Percentiles rank a stretch among this genome's conserved stretches.
Conservation (phyloP, 2,797 vertebrate genomes). For the Urocyon cinereoargenteus region DNA sequence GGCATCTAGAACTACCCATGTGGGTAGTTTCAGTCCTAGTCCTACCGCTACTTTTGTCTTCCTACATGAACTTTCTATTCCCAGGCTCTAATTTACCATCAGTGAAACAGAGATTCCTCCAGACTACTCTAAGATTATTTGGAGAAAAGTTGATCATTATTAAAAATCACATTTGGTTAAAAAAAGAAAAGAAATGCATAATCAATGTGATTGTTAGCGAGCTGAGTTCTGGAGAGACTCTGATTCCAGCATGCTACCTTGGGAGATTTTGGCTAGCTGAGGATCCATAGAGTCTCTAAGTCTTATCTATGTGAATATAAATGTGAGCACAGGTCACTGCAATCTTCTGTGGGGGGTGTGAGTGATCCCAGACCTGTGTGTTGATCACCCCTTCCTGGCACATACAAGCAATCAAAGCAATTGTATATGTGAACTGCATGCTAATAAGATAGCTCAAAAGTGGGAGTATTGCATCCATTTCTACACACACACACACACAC, state of each 20-base stretch:
- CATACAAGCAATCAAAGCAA: slow-evolving; percentile 16
- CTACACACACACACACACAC: neutral
- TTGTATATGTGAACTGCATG: neutral
- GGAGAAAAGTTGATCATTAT: neutral
- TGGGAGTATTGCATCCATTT: neutral
- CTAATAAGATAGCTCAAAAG: neutral
- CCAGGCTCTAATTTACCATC: neutral
- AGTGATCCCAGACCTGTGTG: neutral
- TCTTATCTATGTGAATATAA: slow-evolving; percentile 2
- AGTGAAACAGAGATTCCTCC: neutral
- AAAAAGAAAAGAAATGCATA: slow-evolving; percentile 35
- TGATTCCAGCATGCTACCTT: neutral
- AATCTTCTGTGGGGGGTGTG: neutral
- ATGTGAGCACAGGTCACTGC: neutral
- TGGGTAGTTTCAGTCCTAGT: slow-evolving; percentile 5
- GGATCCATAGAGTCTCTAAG: neutral
- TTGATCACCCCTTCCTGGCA: neutral
- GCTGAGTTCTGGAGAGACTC: neutral
- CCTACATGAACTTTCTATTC: neutral
- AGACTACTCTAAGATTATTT: neutral
- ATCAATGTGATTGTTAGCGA: neutral
- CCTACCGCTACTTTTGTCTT: neutral
- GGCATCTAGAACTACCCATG: neutral
- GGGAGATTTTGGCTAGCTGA: neutral
- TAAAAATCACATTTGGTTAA: slow-evolving; percentile 32